Base-by-base conservation (phyloP, 2,888 invertebrate genomes). In the Agrilus cyanescens region DNA sequence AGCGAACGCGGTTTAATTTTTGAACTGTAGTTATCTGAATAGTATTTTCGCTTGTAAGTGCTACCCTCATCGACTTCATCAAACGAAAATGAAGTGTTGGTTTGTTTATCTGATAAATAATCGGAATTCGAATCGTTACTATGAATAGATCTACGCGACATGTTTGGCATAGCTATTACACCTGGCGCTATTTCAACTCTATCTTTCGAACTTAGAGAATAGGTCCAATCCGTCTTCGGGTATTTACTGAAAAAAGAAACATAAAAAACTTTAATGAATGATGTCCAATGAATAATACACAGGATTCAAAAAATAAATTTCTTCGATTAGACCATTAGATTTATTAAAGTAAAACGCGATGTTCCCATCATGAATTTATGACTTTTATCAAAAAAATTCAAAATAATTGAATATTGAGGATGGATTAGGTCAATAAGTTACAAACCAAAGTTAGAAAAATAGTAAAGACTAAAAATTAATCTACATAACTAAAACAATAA, bases 151-250 rank as follows among this genome's bases (percentile, higher is more conserved):
- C 78, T 74, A 3, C 90, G 78, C 2, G 88, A 88, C 89, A 91
- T 89, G 66, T 91, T 90, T 4, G 89, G 89, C 75, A 87, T 85
- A 18, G 83, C 82, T 50, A 87, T 73, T 43, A 86, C 76, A 2
- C 87, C 87, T 0, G 85, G 85, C 0, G 82, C 82, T 43, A 86
- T 68, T 62, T 84, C 84, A 53, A 83, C 80, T 40, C 87, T 79
- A 69, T 84, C 85, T 52, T 80, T 80, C n/a, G 88, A 89, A 53
- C 82, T 69, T 49, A 75, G 77, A 2, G 89, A 87, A 65, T 91
- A 91, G 7, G 89, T 89, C 69, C 88, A 90, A 67, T 90, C 90
- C 46, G 90, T 91, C 69, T 91, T 91, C 4, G 88, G 89, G 62
- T 82, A 86, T 66, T 80, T 81, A 65, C 90, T 90, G 73, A 12